phyloP scores from a whole-genome alignment of 2,113 vertebrate species.

The Corvus moneduloides region DNA sequence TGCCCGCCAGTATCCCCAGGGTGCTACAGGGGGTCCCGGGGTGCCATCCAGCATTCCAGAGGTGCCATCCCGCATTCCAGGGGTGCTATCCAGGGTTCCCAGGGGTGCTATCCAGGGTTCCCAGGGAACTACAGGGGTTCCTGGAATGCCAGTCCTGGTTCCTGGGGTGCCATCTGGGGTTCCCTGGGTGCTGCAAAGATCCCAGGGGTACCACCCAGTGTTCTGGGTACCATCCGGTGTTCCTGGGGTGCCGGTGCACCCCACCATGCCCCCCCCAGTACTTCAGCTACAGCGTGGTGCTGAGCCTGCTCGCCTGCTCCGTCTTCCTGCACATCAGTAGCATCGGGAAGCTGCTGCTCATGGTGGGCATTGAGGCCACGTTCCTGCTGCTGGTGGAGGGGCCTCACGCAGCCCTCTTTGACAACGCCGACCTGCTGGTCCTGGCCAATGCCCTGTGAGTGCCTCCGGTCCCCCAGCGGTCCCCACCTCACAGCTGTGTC shows the following conservation, averaged over 20 bases:
- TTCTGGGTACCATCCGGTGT: background rate
- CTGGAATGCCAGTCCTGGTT: too few relatives aligned
- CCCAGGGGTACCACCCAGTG: background rate
- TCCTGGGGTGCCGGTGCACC: background rate
- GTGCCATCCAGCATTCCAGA: too few relatives aligned
- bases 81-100: too few relatives aligned
- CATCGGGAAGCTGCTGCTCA: constrained; percentile 91
- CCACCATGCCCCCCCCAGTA: constrained; percentile 71
- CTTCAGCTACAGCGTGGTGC: constrained; percentile 90
- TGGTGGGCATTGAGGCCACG: constrained; percentile 86
- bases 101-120: too few relatives aligned
- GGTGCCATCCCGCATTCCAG: too few relatives aligned
- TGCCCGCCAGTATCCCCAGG: background rate
- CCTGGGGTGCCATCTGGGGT: background rate
- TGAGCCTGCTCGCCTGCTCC: constrained; percentile 93
- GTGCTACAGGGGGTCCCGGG: background rate
- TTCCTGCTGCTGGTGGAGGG: constrained; percentile 92
- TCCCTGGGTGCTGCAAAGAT: background rate
- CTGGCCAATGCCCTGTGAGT: constrained; percentile 92
- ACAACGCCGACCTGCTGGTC: constrained; percentile 94
- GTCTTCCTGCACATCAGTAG: constrained; percentile 98
- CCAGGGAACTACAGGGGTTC: too few relatives aligned
- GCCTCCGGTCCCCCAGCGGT: rapidly evolving
- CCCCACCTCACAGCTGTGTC: rapidly evolving
- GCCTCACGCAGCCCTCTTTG: constrained; percentile 88